A percentile compares a stretch with the other conserved stretches of the same genome.
Evolutionary conservation across 64 coral and sea anemone species (phyloP).

Genomic region (Montipora cactus): DNA sequence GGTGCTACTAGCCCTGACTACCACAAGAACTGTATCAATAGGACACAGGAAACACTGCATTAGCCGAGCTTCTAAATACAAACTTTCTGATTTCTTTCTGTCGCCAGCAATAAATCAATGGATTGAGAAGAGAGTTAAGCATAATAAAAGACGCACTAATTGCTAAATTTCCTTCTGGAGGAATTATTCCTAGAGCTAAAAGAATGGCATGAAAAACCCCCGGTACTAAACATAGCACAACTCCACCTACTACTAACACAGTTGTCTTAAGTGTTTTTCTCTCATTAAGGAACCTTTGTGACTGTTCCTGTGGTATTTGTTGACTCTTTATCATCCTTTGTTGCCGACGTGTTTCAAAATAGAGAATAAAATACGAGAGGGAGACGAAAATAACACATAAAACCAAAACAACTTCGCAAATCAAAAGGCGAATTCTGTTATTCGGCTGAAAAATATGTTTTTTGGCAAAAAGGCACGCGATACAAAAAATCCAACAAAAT

Average conservation of each 20-base stretch:
- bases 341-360: background rate
- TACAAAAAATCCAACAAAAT: background rate
- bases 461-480: background rate
- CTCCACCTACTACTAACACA: background rate
- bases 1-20: too few relatives aligned
- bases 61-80: background rate
- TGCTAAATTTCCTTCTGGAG: background rate
- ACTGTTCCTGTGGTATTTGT: background rate
- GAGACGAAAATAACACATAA: background rate
- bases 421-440: background rate
- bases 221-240: background rate
- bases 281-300: background rate
- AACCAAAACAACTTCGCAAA: background rate
- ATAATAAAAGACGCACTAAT: background rate
- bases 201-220: background rate
- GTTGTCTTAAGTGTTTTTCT: background rate
- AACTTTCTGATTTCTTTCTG: background rate
- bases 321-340: background rate
- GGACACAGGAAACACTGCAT: too few relatives aligned
- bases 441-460: background rate
- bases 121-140: background rate
- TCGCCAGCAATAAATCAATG: conserved; percentile 2
- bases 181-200: background rate
- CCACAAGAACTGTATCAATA: too few relatives aligned
- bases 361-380: background rate